Evolutionary conservation across 2,888 invertebrate species (phyloP).

Genomic region (Nymphalis urticae): DNA sequence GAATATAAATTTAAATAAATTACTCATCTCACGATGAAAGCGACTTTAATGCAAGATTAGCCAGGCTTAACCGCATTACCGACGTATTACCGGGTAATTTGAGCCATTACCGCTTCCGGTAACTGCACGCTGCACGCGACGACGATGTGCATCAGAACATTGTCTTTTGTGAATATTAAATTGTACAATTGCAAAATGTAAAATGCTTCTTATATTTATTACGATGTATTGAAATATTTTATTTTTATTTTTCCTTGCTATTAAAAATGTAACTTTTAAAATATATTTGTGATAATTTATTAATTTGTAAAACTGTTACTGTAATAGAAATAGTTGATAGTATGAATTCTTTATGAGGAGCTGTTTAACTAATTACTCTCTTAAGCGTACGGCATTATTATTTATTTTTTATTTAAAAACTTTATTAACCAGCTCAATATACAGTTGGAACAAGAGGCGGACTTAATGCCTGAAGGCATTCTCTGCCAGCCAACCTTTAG

Average conservation of each 20-base stretch:
- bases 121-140: conserved; percentile 12
- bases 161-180: not conserved
- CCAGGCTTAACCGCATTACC: conserved; percentile 18
- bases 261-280: not conserved
- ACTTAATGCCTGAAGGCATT: too few species aligned
- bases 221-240: not conserved
- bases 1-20: not conserved
- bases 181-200: not conserved
- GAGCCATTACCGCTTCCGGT: conserved; percentile 24
- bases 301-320: too few species aligned
- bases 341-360: too few species aligned
- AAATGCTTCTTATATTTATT: not conserved
- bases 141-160: not conserved
- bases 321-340: too few species aligned
- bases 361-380: too few species aligned
- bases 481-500: too few species aligned
- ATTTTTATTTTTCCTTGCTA: not conserved
- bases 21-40: conserved; percentile 11
- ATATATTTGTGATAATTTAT: too few species aligned
- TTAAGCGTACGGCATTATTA: too few species aligned
- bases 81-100: conserved; percentile 20
- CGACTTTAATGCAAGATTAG: conserved; percentile 13
- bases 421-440: too few species aligned
- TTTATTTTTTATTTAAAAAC: too few species aligned
- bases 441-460: too few species aligned